These are phyloP conservation scores for Pteronura brasiliensis DNA, from an alignment of 2,113 vertebrate species.

Conservation along the genomic window DNA sequence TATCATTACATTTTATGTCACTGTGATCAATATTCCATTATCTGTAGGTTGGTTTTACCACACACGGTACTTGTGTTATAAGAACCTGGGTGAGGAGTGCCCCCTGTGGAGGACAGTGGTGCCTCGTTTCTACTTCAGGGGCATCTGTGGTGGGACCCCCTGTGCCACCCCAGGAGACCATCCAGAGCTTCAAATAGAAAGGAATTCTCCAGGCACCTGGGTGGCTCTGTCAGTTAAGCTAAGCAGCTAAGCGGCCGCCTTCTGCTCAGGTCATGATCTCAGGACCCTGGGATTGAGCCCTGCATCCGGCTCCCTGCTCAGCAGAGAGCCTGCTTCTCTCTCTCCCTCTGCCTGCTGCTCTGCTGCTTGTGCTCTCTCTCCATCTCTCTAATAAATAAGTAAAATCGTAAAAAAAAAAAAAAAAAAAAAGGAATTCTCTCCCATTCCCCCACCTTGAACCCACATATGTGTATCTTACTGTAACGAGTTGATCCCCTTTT, in stretches of 20 bases:
- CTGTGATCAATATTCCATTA: background rate
- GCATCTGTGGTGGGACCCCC: background rate
- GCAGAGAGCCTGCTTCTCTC: too few species aligned
- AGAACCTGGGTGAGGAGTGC: accelerated
- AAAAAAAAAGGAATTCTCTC: background rate
- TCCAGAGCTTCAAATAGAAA: background rate
- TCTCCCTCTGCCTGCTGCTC: too few species aligned
- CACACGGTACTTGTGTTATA: accelerated
- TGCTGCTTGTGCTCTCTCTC: too few species aligned
- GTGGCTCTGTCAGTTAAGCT: too few species aligned
- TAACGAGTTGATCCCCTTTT: background rate
- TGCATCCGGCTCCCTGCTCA: too few species aligned
- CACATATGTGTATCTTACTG: background rate
- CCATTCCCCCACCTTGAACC: background rate
- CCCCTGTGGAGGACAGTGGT: background rate
- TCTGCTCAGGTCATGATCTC: too few species aligned
- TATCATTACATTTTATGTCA: background rate
- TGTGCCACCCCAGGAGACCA: background rate
- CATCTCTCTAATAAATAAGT: too few species aligned
- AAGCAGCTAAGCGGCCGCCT: too few species aligned
- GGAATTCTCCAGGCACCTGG: background rate
- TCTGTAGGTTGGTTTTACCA: background rate
- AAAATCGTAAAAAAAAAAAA: too few species aligned
- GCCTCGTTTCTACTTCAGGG: too few species aligned
- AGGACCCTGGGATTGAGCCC: too few species aligned